Evolutionary conservation across 1,140 invertebrate genomes (phyloP).

Genomic region (Monochamus saltuarius): DNA sequence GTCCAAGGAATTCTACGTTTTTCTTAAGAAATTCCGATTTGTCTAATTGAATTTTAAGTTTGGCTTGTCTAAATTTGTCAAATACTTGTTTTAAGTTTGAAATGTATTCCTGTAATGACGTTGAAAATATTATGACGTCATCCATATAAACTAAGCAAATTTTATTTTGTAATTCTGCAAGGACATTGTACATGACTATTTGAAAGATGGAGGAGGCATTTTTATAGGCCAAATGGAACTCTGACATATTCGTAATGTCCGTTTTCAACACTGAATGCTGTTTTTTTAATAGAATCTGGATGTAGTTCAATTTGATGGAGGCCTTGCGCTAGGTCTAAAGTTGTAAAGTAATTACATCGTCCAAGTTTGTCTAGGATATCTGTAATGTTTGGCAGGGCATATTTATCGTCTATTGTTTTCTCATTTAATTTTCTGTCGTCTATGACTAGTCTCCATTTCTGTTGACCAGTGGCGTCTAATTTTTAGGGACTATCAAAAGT

Average conservation of each 20-base stretch:
- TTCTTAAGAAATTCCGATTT: constrained; percentile 37
- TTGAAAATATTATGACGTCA: constrained; percentile 1
- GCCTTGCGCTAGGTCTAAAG: constrained; percentile 47
- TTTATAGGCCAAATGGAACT: constrained; percentile 9
- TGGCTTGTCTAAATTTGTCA: not conserved
- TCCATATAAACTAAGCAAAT: constrained; percentile 10
- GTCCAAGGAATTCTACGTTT: constrained; percentile 35
- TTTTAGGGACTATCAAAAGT: constrained; percentile 40
- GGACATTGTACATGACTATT: constrained; percentile 12
- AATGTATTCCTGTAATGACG: not conserved
- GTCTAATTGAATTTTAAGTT: constrained; percentile 22
- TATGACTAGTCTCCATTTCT: constrained; percentile 47
- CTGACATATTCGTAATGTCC: constrained; percentile 24
- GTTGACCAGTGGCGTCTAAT: constrained; percentile 33
- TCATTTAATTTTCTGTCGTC: constrained; percentile 49
- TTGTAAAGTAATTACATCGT: constrained; percentile 44
- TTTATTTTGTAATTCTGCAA: constrained; percentile 6
- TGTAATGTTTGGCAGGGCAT: constrained; percentile 57
- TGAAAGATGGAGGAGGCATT: constrained; percentile 9
- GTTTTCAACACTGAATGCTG: constrained; percentile 38
- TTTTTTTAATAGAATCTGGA: constrained; percentile 41
- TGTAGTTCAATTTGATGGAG: constrained; percentile 16
- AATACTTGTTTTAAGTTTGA: constrained; percentile 23
- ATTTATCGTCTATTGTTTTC: constrained; percentile 46
- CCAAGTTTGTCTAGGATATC: constrained; percentile 49